Evolutionary conservation across 1,140 invertebrate species (phyloP).

Genomic region (Heliconius melpomene): DNA sequence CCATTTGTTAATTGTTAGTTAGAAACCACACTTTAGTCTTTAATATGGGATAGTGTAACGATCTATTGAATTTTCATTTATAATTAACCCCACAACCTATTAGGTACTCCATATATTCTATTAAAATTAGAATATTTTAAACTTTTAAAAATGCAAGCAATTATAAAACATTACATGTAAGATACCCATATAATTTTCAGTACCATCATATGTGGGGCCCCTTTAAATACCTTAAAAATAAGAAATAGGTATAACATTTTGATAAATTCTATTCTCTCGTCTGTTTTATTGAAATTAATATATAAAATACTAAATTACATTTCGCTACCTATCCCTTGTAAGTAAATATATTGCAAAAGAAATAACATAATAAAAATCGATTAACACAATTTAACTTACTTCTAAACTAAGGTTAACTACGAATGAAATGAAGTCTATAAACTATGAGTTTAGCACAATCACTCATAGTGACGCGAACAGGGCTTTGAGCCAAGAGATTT

Average conservation of each 20-base stretch:
- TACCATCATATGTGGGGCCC: not conserved
- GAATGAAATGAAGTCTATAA: constrained; percentile 61
- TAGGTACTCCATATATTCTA: not conserved
- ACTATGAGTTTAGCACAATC: constrained; percentile 80
- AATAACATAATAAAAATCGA: constrained; percentile 17
- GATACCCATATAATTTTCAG: not conserved
- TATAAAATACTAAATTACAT: constrained; percentile 19
- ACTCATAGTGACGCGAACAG: constrained; percentile 74
- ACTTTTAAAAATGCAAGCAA: constrained; percentile 10
- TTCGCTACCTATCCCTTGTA: constrained; percentile 38
- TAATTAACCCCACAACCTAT: constrained; percentile 3
- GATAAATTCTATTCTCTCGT: constrained; percentile 2
- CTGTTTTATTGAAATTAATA: constrained; percentile 5
- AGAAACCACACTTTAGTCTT: constrained; percentile 72
- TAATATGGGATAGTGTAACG: constrained; percentile 58
- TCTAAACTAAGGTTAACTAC: constrained; percentile 60
- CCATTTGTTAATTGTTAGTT: constrained; percentile 50
- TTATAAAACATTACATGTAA: not conserved
- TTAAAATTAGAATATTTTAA: not conserved
- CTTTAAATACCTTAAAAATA: not conserved
- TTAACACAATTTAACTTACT: constrained; percentile 24
- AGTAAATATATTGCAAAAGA: constrained; percentile 37
- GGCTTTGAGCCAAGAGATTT: constrained; percentile 54
- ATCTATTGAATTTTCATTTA: not conserved
- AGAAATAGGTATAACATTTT: constrained; percentile 6